A percentile compares a stretch with the other conserved stretches of the same genome.
Conservation (phyloP, 1,140 invertebrate species). For the Dendrolimus kikuchii region DNA sequence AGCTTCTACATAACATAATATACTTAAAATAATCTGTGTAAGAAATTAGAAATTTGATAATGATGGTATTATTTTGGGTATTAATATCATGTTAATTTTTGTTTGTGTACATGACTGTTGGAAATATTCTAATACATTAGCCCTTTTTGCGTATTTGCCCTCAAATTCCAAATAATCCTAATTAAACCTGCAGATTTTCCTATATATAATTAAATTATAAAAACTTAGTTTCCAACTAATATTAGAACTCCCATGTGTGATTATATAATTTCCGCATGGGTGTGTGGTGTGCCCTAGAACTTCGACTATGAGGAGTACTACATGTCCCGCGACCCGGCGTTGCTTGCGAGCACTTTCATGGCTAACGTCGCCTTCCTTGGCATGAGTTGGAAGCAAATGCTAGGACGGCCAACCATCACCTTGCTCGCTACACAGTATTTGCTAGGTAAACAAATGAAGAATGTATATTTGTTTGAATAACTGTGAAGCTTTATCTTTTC, state of each 20-base stretch:
- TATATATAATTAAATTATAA: too few species aligned
- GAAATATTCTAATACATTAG: too few species aligned
- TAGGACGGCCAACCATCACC: conserved; percentile 91
- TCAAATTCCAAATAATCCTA: conserved; percentile 1
- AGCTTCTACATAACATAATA: too few species aligned
- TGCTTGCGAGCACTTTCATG: conserved; percentile 90
- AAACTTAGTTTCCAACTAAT: too few species aligned
- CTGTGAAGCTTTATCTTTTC: too few species aligned
- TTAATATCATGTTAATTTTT: too few species aligned
- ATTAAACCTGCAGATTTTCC: background rate
- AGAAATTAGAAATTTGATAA: too few species aligned
- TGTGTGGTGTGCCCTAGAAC: conserved; percentile 78
- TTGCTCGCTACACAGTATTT: conserved; percentile 85
- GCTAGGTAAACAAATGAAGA: conserved; percentile 76
- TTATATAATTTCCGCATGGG: conserved; percentile 17
- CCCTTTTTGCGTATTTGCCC: background rate
- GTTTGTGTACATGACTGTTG: too few species aligned
- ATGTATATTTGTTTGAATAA: too few species aligned
- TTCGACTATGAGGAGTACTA: conserved; percentile 95
- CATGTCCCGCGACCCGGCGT: conserved; percentile 90
- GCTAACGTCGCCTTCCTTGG: conserved; percentile 93
- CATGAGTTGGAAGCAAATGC: conserved; percentile 93
- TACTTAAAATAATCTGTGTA: too few species aligned
- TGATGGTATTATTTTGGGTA: too few species aligned
- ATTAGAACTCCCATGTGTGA: too few species aligned